Base-by-base conservation (phyloP, 1,140 invertebrate species). In the Akabosia matsudoensis region DNA sequence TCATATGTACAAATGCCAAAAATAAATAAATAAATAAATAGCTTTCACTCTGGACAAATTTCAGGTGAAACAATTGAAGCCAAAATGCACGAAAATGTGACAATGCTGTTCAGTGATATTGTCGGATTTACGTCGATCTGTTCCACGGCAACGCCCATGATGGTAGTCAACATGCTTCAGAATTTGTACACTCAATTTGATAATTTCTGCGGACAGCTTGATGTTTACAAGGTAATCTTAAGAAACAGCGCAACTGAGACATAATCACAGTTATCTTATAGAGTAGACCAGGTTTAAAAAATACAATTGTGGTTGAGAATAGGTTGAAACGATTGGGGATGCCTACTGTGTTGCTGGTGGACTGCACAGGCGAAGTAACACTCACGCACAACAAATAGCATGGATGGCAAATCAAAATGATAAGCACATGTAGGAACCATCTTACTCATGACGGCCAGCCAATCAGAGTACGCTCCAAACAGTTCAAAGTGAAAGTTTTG, bases 101-200 rank as follows among this genome's bases (percentile, higher is more conserved):
- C 94, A 0, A 96, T 97, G 91, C 86, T 97, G 31, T 97, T 97
- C 85, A 96, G 93, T 82, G 95, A 97, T 82, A 96, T 97, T 64
- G 95, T 97, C 1, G 95, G 95, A n/a, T 97, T 97, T 84, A 97
- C 95, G 0, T 93, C 93, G 28, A 97, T 95, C 81, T 96, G 94
- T 82, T 92, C 92, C 0, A 93, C 92, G 0, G 91, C 93, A 10
- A 95, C 93, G 0, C 93, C 93, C 0, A 92, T 95, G 89, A 95
- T 96, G 93, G 94, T 97, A 24, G 95, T 97, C 82, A 93, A 91
- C 82, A 96, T 97, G 94, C 88, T 97, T 30, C 93, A 96, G 83
- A 91, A 91, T 79, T 87, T 97, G 24, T 97, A 97, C 86, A 95
- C 93, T 80, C 91, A 93, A 82, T 97, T 97, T 82, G 95, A 97